Evolutionary conservation across 2,113 vertebrate species (phyloP), one percentile per base, ranked within the genome.

Genomic region (Zingel zingel): DNA sequence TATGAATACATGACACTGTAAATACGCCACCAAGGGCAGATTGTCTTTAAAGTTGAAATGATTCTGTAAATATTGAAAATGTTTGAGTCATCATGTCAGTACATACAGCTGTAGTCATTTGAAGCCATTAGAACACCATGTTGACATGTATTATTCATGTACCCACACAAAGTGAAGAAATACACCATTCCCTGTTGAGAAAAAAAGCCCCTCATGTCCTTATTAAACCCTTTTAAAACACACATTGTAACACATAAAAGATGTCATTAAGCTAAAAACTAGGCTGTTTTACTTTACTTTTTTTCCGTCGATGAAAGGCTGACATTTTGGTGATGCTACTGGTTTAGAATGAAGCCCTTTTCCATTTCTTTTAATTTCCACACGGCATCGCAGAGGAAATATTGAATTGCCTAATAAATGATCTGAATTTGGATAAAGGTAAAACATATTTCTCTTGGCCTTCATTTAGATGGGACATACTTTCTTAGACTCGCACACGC

Each of bases 91-190:
- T n/a, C 19, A 23, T 63, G 23, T 15, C 21, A 43, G 50, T n/a
- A n/a, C 45, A 56, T 74, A 47, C 63, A 33, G 23, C 48, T 36
- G 8, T 3, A 43, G 51, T 58, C 53, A 73, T 74, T 59, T 86
- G 4, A 62, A 59, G 56, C 3, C 27, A 63, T 45, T 62, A 21
- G 18, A 56, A 50, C 18, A 66, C 33, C 54, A 1, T 33, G 51
- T 82, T 67, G 4, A 21, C 5, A 62, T 89, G 47, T 74, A 63
- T 73, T 82, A 73, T 85, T 69, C 13, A 82, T 58, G 10, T 25
- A n/a, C 56, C 53, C 51, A 51, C 36, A 27, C 3, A 6, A 43
- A 51, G 18, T 58, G 10, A 73, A 39, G 51, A 10, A 68, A 67
- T 61, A 33, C 39, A 54, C 2, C 10, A 27, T 70, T 33, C 36